Conservation (phyloP, 2,797 vertebrate species). For the Huso huso region DNA sequence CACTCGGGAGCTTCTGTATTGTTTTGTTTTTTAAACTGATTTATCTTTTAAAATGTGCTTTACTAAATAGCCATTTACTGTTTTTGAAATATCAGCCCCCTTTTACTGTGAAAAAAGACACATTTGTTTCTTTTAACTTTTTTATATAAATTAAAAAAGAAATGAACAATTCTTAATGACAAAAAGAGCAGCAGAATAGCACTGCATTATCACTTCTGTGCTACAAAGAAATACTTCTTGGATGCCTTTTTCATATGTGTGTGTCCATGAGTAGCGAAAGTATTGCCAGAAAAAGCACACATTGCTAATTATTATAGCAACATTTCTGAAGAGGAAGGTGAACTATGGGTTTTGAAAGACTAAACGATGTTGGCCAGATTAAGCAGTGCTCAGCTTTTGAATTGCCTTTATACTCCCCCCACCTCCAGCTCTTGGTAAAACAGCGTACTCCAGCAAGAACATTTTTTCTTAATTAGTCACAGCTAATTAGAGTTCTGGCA, state of each 20-base stretch:
- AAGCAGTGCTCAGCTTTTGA: conserved; percentile 66
- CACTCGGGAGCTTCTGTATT: too few relatives aligned
- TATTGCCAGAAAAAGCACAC: background rate
- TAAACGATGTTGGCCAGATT: conserved; percentile 4
- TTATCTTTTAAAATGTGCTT: too few relatives aligned
- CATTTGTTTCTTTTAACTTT: too few relatives aligned
- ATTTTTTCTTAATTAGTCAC: conserved; percentile 83
- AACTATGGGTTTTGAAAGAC: conserved; percentile 1
- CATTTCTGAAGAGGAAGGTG: background rate
- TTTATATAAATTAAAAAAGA: too few relatives aligned
- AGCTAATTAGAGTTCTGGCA: conserved; percentile 82
- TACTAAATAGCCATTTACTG: too few relatives aligned
- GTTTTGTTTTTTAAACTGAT: too few relatives aligned
- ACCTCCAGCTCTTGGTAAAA: conserved; percentile 63
- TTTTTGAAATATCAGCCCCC: too few relatives aligned
- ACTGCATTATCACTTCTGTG: conserved; percentile 1
- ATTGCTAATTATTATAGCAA: conserved; percentile 3
- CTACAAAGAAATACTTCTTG: background rate
- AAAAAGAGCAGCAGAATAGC: background rate
- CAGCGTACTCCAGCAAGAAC: conserved; percentile 70
- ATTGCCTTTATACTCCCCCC: conserved; percentile 57
- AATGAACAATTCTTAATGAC: background rate
- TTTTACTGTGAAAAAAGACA: too few relatives aligned
- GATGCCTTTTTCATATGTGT: background rate
- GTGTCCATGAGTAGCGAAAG: background rate